phyloP scores from a whole-genome alignment of 2,888 invertebrate genomes.

The Allacma fusca region DNA sequence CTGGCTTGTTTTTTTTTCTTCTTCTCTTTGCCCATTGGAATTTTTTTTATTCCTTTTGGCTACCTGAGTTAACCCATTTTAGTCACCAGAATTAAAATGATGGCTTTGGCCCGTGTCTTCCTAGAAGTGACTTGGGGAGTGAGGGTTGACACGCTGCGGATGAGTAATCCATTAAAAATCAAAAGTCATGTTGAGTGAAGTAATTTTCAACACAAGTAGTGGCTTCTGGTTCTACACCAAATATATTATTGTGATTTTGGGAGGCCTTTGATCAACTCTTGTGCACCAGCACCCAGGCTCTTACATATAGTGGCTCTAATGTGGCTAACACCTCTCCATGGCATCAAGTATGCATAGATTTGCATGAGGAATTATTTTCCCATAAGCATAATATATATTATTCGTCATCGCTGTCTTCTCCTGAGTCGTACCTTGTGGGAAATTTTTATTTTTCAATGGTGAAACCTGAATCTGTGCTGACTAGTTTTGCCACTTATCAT shows the following conservation, averaged over 20 bases:
- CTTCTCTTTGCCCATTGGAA: neutral
- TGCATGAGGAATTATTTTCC: slow-evolving; percentile 21
- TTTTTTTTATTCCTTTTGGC: neutral
- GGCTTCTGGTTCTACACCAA: slow-evolving; percentile 39
- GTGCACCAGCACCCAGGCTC: no score
- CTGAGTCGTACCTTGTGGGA: neutral
- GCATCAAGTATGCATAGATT: slow-evolving; percentile 35
- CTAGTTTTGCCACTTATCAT: neutral
- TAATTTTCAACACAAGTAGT: slow-evolving; percentile 30
- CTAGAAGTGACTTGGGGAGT: neutral
- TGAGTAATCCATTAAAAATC: slow-evolving; percentile 31
- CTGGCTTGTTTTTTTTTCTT: neutral
- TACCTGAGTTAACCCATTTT: slow-evolving; percentile 9
- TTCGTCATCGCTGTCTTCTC: slow-evolving; percentile 25
- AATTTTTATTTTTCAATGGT: neutral
- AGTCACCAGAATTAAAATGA: neutral
- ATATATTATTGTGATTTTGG: slow-evolving; percentile 3
- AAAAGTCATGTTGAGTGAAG: slow-evolving; percentile 3
- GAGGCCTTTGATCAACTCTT: neutral
- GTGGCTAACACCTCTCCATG: slow-evolving; percentile 16
- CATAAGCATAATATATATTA: neutral
- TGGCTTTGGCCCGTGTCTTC: slow-evolving; percentile 7
- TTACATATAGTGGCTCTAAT: slow-evolving; percentile 14
- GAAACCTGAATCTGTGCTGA: neutral
- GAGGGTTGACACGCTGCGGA: neutral